A percentile compares a stretch with the other conserved stretches of the same genome.
phyloP scores from a whole-genome alignment of 2,888 invertebrate species.

The Eilema depressum region DNA sequence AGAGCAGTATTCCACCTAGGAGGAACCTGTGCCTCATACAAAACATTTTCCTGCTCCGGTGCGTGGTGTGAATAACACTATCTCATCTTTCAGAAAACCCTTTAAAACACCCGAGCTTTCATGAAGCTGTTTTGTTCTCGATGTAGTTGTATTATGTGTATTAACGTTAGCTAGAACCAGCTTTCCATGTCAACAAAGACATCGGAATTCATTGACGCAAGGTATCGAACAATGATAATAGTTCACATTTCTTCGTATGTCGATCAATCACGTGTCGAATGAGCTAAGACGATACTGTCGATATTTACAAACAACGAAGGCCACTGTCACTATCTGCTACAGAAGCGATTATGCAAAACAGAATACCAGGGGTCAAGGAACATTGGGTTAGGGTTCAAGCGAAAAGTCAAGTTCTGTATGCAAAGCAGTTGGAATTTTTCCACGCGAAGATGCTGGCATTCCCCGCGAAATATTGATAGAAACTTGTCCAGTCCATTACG shows the following conservation, averaged over 20 bases:
- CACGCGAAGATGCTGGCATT: not conserved
- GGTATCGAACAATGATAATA: conserved; percentile 37
- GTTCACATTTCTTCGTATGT: conserved; percentile 40
- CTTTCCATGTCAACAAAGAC: conserved; percentile 11
- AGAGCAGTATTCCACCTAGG: not conserved
- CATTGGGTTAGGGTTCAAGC: not conserved
- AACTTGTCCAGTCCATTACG: not conserved
- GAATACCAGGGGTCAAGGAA: not conserved
- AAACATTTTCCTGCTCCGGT: no score
- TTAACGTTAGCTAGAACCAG: not conserved
- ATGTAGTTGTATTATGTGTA: not conserved
- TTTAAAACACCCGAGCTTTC: not conserved
- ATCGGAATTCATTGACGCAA: conserved; percentile 23
- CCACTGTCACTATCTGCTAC: conserved; percentile 6
- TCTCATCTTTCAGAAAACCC: no score
- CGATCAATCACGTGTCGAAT: conserved; percentile 32
- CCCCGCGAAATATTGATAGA: not conserved
- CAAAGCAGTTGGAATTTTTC: not conserved
- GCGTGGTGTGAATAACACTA: no score
- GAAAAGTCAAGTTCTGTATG: not conserved
- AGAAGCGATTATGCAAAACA: not conserved
- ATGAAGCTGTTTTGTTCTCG: not conserved
- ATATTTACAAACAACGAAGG: conserved; percentile 41
- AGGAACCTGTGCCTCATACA: not conserved
- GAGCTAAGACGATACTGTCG: conserved; percentile 30